Base-by-base conservation (phyloP, 64 coral and sea anemone genomes). In the Platygyra sinensis region DNA sequence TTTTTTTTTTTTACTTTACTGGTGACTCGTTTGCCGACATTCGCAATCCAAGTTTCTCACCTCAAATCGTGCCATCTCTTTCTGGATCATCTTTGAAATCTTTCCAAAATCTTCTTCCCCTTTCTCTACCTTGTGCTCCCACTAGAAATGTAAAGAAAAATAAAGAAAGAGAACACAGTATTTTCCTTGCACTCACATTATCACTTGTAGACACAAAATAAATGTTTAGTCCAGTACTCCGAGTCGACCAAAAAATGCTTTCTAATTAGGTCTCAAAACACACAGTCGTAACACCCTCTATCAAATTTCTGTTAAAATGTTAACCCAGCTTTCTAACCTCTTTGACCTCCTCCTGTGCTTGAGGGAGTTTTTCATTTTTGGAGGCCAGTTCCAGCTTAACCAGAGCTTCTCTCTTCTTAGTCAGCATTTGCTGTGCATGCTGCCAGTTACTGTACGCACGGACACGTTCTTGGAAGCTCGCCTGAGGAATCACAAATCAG, bases 91-190 rank as follows among this genome's bases (percentile, higher is more conserved):
- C 80, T 99, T 99, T 5, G 96, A 99, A 29, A 99, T 99, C 39
- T 92, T 90, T 59, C 93, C 73, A 79, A 99, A 99, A 29, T 99
- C 96, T 65, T 99, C 96, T 46, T 99, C 76, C n/a, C 96, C 94
- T 86, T 99, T 99, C 75, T 99, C 96, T 11, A 99, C 96, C 71
- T 86, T 99, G 16, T 95, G 94, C 75, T 99, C 96, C 89, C 96
- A 98, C 96, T 98, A 10, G 54, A 57, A 76, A 51, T 46, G 32
- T 46, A 20, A 19, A 81, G 19, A 49, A 67, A 78, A 51, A 74
- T 0, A 24, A 86, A 86, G 11, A 11, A 27, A 64, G 0, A 69
- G n/a, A 4, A 29, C 29, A 29, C 52, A 19, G 52, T 25, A 20
- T 54, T 83, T 32, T 77, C 20, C 2, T 9, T 16, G 16, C 15